Evolutionary conservation across 1,140 invertebrate genomes (phyloP), one percentile per base, ranked within the genome.

Genomic region (Zaprionus lachaisei): DNA sequence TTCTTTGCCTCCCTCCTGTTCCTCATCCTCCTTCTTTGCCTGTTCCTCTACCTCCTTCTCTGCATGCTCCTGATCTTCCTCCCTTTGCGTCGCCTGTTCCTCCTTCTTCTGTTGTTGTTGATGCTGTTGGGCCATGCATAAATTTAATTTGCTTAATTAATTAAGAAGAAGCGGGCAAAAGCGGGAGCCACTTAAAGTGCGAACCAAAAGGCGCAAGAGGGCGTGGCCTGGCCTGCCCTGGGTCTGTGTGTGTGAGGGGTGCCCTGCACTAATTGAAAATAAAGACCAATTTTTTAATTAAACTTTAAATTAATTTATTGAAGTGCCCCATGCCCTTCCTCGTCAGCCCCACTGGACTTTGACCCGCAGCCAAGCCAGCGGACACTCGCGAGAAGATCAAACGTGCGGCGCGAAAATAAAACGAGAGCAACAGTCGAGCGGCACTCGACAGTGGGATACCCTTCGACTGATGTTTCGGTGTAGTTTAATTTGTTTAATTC

Each of bases 241-340:
- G 7, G 1, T 31, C 0, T 31, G 28, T 31, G 7, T 34, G 31
- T 34, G 31, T 4, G 20, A 22, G 37, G 47, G 63, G 58, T 57
- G 70, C 64, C 41, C 9, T 44, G 72, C 69, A 72, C 80, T 87
- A 87, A 87, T 87, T 87, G 84, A 87, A 87, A 87, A 87, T 87
- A 87, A 87, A 83, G 84, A 81, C 84, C 84, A 87, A 89, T 87
- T 87, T 89, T 87, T 89, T 87, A 89, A 87, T 87, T 87, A 89
- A 87, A 89, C 74, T 89, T 87, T 83, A 87, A 87, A 89, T 87
- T 89, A 87, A 89, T 87, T 87, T 89, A 87, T 87, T 89, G 84
- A 89, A 87, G 84, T 89, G 84, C 78, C 80, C 31, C 54, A 28
- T 54, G 11, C 37, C n/a, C 44, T 28, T 5, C 26, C 17, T 17